phyloP scores from a whole-genome alignment of 2,113 vertebrate genomes.

The Cottus gobio region DNA sequence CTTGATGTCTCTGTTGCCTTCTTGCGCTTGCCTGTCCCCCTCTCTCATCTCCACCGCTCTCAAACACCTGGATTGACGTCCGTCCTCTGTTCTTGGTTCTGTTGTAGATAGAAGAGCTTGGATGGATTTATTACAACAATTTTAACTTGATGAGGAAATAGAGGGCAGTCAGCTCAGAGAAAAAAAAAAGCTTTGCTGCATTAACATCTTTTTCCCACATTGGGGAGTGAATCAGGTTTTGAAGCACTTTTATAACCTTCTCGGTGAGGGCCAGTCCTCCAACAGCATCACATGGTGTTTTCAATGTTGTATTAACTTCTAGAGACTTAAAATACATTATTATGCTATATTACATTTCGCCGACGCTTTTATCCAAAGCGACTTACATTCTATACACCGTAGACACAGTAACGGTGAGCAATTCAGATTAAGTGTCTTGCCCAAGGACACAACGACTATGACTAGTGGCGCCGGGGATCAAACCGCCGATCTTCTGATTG shows the following conservation, averaged over 20 bases:
- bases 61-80: constrained; percentile 64
- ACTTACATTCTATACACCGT: too few relatives aligned
- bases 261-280: not conserved
- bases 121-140: constrained; percentile 37
- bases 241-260: constrained; percentile 25
- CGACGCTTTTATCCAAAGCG: too few relatives aligned
- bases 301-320: not conserved
- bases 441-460: too few relatives aligned
- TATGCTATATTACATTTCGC: too few relatives aligned
- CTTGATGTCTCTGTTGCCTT: constrained; percentile 57
- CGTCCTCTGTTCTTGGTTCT: constrained; percentile 30
- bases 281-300: not conserved
- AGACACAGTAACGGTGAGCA: too few relatives aligned
- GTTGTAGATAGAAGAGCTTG: constrained; percentile 11
- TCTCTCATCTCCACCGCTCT: constrained; percentile 45
- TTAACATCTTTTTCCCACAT: constrained; percentile 40
- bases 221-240: constrained; percentile 44
- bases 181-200: constrained; percentile 41
- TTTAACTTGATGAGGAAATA: constrained; percentile 46
- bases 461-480: too few relatives aligned
- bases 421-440: too few relatives aligned
- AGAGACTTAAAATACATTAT: not conserved
- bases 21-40: constrained; percentile 17
- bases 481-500: too few relatives aligned
- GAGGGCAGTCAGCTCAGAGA: constrained; percentile 43